Evolutionary conservation across 2,113 vertebrate species (phyloP), one percentile per base, ranked within the genome.

Genomic region (Caranx melampygus): DNA sequence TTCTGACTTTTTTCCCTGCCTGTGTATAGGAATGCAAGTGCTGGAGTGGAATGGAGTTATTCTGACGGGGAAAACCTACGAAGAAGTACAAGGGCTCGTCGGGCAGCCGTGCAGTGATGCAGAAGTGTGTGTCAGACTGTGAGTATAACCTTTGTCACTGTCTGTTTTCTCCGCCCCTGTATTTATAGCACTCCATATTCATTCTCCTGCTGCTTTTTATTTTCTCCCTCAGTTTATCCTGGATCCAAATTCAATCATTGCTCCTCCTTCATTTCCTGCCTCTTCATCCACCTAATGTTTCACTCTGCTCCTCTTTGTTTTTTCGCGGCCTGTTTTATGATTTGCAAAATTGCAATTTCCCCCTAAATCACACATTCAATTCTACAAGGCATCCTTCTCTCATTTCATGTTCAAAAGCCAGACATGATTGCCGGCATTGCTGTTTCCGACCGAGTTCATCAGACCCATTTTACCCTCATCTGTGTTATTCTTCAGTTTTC

Each of bases 71-170:
- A 99, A 97, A 93, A 99, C 98, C 16, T 99, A 99, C 1, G 98
- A 99, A 93, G 98, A 99, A 89, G 98, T 99, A 2, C 97, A 99
- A 83, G 97, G 90, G 83, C 96, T 98, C 59, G 95, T 98, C 71
- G 94, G 93, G 85, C 97, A 97, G 75, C 96, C 94, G 76, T 97
- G 95, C 94, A 96, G 95, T 91, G 98, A 99, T 93, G 97, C 97
- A 88, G 98, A 99, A 93, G 95, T 99, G 93, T 99, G 98, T 94
- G 96, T 99, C 96, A 96, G 98, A 95, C 96, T 99, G 98, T 99
- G 95, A 99, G 98, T 98, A 94, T 92, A 93, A 94, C 16, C 11
- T 72, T 40, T 67, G 15, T 21, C 15, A 6, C 14, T 15, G 18
- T 44, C 59, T 54, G 40, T 20, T 40, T 20, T 68, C 33, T 70